Evolutionary conservation across 2,113 vertebrate species (phyloP), one percentile per base, ranked within the genome.

Genomic region (Himantopus leucocephalus): DNA sequence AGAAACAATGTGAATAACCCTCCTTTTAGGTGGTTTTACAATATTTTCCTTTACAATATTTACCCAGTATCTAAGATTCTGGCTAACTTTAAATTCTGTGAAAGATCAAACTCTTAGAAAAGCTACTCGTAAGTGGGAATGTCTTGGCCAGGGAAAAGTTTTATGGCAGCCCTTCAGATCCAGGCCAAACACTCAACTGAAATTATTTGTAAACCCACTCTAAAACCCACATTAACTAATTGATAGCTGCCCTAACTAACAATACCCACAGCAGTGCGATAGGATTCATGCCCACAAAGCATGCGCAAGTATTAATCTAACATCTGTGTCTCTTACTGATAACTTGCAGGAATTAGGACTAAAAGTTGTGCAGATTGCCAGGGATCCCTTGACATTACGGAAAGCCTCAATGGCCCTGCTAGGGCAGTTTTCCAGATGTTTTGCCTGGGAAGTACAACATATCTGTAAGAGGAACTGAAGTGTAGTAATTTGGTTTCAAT

Each of bases 391-490:
- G 79, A 91, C 68, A 84, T 74, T 71, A 83, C 74, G 52, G 50
- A 92, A 95, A 92, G 20, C 37, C 79, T 84, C 63, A 50, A 5
- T 47, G 56, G 30, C 37, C 72, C 71, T 88, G 32, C 43, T 83
- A 75, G 50, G 74, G 58, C 62, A 79, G 45, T 73, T 90, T 92
- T 93, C 78, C 94, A 95, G 85, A 56, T 85, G 88, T 85, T 94
- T 90, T 88, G 32, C 74, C 79, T 85, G 71, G 39, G 53, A 93
- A 95, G 37, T 12, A 94, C 11, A 16, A 68, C 22, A 35, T 60
- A 70, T 58, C 70, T 92, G 45, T 76, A 39, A 92, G 60, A 82
- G 60, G 52, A 92, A 63, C 41, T 60, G 43, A 88, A 74, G 32
- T 74, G 45, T 48, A 73, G 32, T 66, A 86, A 88, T 89, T 96